A percentile compares a stretch with the other conserved stretches of the same genome.
phyloP scores from a whole-genome alignment of 1,140 invertebrate genomes.

The Zeugodacus cucurbitae region DNA sequence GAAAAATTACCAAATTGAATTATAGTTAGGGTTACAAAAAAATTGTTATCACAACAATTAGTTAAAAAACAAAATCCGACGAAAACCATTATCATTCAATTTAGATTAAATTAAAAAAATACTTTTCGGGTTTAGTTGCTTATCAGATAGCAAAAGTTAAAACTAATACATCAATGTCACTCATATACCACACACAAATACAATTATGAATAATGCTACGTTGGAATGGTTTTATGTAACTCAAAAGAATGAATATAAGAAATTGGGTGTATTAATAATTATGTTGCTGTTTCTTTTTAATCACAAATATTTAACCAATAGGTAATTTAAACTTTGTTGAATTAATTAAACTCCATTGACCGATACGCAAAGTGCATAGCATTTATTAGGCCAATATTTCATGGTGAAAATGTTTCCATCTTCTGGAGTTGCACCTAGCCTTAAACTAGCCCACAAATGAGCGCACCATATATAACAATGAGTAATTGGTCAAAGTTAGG shows the following conservation, averaged over 20 bases:
- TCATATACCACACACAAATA: background rate
- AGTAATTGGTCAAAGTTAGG: background rate
- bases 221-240: conserved; percentile 13
- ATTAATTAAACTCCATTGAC: background rate
- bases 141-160: background rate
- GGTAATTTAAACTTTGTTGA: background rate
- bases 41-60: background rate
- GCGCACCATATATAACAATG: background rate
- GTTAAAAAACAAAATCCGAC: background rate
- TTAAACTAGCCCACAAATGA: background rate
- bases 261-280: background rate
- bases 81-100: background rate
- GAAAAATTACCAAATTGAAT: background rate
- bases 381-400: background rate
- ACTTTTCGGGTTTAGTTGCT: background rate
- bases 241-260: background rate
- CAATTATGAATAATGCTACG: background rate
- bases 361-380: background rate
- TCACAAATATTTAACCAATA: background rate
- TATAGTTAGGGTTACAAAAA: background rate
- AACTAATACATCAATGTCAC: background rate
- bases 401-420: background rate
- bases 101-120: background rate
- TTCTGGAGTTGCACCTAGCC: background rate
- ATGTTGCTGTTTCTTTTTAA: background rate